These are phyloP conservation scores for Lineus longissimus DNA, from an alignment of 1,140 invertebrate genomes.

Conservation along the genomic window DNA sequence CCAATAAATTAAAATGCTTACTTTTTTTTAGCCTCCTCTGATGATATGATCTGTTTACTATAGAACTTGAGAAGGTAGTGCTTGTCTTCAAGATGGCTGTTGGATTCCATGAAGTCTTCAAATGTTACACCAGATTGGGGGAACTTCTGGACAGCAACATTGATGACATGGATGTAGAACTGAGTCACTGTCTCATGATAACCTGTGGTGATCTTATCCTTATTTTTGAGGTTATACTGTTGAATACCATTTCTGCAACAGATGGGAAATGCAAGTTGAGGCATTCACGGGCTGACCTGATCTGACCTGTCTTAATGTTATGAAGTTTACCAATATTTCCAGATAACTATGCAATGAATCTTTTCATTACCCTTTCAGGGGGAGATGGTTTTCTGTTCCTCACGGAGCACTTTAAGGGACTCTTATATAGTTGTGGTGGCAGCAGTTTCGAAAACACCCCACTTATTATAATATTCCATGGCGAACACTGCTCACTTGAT, in stretches of 20 bases:
- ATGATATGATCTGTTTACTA: conserved; percentile 29
- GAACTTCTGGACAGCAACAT: conserved; percentile 32
- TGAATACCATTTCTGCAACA: conserved; percentile 42
- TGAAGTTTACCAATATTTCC: too few relatives aligned
- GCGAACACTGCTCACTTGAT: conserved; percentile 47
- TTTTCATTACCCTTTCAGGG: too few relatives aligned
- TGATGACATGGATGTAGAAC: conserved; percentile 45
- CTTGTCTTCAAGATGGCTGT: conserved; percentile 35
- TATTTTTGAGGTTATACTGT: conserved; percentile 45
- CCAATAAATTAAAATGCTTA: conserved; percentile 13
- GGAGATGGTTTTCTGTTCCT: too few relatives aligned
- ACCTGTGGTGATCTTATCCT: conserved; percentile 40
- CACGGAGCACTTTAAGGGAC: too few relatives aligned
- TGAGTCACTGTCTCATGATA: conserved; percentile 49
- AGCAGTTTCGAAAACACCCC: too few relatives aligned
- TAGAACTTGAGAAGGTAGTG: conserved; percentile 41
- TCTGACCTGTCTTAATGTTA: too few relatives aligned
- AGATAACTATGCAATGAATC: too few relatives aligned
- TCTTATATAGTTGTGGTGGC: too few relatives aligned
- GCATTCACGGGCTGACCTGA: too few relatives aligned
- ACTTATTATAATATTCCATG: too few relatives aligned
- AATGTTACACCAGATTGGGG: conserved; percentile 25
- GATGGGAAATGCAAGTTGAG: too few relatives aligned
- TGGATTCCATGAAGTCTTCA: conserved; percentile 37
- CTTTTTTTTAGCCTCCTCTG: conserved; percentile 32